These are phyloP conservation scores for Nasonia oneida DNA, from an alignment of 2,888 invertebrate species.

Conservation along the genomic window DNA sequence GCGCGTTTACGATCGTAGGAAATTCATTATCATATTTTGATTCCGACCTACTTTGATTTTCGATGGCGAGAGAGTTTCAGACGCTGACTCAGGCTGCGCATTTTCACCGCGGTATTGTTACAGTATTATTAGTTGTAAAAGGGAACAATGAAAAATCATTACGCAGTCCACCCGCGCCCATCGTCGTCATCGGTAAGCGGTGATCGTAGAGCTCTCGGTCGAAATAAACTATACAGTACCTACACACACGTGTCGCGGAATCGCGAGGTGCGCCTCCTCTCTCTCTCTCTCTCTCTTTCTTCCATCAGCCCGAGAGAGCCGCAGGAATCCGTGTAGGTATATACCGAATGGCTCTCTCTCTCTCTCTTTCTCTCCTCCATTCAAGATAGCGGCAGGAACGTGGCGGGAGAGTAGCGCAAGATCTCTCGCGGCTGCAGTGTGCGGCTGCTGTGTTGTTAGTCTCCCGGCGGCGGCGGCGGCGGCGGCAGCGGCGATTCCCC, in stretches of 20 bases:
- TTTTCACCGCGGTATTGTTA: too few relatives aligned
- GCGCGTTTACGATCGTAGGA: too few relatives aligned
- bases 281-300: neutral
- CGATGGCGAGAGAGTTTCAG: too few relatives aligned
- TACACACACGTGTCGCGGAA: neutral
- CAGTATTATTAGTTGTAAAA: too few relatives aligned
- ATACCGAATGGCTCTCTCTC: neutral
- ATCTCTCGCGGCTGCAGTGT: neutral
- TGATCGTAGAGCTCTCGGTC: too few relatives aligned
- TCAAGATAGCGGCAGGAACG: neutral
- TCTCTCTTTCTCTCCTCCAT: conserved; percentile 28
- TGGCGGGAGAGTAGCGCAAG: conserved; percentile 4
- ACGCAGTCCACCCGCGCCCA: too few relatives aligned
- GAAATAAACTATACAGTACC: neutral
- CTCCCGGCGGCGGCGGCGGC: too few relatives aligned
- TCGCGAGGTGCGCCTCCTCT: neutral
- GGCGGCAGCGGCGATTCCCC: neutral
- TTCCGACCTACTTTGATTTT: too few relatives aligned
- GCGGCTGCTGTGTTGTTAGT: conserved; percentile 4
- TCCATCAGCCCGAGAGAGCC: neutral
- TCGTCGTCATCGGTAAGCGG: too few relatives aligned
- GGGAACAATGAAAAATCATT: too few relatives aligned
- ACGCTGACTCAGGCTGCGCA: too few relatives aligned
- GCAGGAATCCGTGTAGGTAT: neutral
- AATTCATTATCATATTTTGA: too few relatives aligned